Evolutionary conservation across 2,797 vertebrate species (phyloP).

Genomic region (Lates japonicus): DNA sequence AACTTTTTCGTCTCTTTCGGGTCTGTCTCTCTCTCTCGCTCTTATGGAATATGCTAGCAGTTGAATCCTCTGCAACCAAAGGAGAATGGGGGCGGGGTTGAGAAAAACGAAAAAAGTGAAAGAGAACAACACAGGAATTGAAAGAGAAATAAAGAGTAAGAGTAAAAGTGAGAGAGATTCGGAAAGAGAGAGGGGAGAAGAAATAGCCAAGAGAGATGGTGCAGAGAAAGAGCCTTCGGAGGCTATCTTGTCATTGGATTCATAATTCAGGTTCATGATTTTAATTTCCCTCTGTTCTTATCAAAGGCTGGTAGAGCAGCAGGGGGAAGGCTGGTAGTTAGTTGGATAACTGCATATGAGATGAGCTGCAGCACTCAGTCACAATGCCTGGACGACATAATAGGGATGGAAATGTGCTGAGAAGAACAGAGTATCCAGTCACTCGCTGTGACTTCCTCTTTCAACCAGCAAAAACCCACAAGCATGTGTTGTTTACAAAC

Average conservation of each 20-base stretch:
- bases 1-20: slow-evolving; percentile 77
- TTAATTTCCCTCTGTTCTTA: slow-evolving; percentile 99
- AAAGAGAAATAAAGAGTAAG: slow-evolving; percentile 69
- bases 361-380: slow-evolving; percentile 82
- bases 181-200: slow-evolving; percentile 49
- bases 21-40: slow-evolving; percentile 69
- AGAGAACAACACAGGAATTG: slow-evolving; percentile 62
- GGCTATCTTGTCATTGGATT: slow-evolving; percentile 94
- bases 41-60: slow-evolving; percentile 87
- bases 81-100: slow-evolving; percentile 50
- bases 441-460: slow-evolving; percentile 63
- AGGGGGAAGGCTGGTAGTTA: slow-evolving; percentile 90
- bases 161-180: slow-evolving; percentile 62
- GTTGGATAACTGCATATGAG: slow-evolving; percentile 97
- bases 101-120: slow-evolving; percentile 58
- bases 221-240: slow-evolving; percentile 87
- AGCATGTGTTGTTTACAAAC: slow-evolving; percentile 79
- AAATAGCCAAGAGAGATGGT: slow-evolving; percentile 73
- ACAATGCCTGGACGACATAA: slow-evolving; percentile 82
- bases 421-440: slow-evolving; percentile 75
- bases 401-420: slow-evolving; percentile 80
- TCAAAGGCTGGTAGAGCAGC: slow-evolving; percentile 94
- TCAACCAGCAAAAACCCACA: slow-evolving; percentile 64
- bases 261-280: slow-evolving; percentile 99
- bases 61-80: slow-evolving; percentile 87